Conservation (phyloP, 2,113 vertebrate species). For the Corythaeola cristata region DNA sequence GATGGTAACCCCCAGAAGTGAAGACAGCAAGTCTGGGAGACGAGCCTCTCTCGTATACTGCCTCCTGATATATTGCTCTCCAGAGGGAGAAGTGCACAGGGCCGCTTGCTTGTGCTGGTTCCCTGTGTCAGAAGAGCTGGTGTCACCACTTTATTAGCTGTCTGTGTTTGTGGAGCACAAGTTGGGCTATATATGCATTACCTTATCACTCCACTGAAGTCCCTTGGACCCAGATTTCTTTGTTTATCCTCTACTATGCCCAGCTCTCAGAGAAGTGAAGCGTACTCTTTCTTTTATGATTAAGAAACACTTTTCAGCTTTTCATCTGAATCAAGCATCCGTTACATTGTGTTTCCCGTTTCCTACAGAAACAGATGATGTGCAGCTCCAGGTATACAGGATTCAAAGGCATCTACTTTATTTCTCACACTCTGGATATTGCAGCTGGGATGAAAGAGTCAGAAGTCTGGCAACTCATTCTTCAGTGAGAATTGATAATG, state of each 20-base stretch:
- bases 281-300: background rate
- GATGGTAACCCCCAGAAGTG: background rate
- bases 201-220: background rate
- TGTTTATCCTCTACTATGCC: background rate
- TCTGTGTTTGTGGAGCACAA: background rate
- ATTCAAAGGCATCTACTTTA: background rate
- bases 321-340: background rate
- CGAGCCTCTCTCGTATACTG: background rate
- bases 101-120: background rate
- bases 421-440: background rate
- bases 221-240: background rate
- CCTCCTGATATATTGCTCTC: background rate
- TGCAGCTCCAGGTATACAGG: background rate
- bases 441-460: background rate
- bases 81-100: background rate
- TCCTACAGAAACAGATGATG: background rate
- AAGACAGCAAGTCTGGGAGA: background rate
- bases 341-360: background rate
- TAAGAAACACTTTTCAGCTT: background rate
- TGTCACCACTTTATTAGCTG: background rate
- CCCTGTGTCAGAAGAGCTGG: background rate
- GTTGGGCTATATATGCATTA: fast-evolving
- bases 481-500: background rate
- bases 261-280: background rate
- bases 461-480: background rate